phyloP scores from a whole-genome alignment of 2,113 vertebrate species.

The Holacanthus passer region DNA sequence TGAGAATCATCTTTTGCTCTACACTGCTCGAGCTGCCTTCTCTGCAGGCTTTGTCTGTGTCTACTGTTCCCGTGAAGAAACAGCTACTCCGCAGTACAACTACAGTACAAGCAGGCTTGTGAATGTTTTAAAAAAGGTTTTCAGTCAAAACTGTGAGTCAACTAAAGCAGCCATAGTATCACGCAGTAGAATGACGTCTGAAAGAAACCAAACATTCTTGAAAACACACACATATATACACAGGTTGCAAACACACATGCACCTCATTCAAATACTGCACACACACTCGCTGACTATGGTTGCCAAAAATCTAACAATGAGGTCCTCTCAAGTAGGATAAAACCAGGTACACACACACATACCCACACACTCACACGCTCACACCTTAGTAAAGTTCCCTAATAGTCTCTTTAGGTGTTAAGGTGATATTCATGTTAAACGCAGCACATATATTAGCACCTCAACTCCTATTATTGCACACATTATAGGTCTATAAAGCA shows the following conservation, averaged over 20 bases:
- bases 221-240: constrained; percentile 4
- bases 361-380: background rate
- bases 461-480: constrained; percentile 47
- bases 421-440: constrained; percentile 55
- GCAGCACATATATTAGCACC: constrained; percentile 57
- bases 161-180: constrained; percentile 4
- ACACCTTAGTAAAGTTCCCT: constrained; percentile 5
- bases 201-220: constrained; percentile 41
- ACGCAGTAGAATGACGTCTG: background rate
- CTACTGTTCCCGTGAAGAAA: background rate
- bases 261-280: too few species aligned
- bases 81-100: background rate
- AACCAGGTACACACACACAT: constrained; percentile 9
- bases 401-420: constrained; percentile 54
- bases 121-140: background rate
- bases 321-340: constrained; percentile 12
- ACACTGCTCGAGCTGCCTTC: background rate
- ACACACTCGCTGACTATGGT: background rate
- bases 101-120: background rate
- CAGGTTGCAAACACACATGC: background rate
- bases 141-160: background rate
- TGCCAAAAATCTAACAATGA: constrained; percentile 35
- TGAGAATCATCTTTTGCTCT: background rate
- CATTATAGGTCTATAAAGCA: constrained; percentile 60
- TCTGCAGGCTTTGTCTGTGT: background rate